Conservation (phyloP, 2,113 vertebrate genomes). For the Paralichthys olivaceus region DNA sequence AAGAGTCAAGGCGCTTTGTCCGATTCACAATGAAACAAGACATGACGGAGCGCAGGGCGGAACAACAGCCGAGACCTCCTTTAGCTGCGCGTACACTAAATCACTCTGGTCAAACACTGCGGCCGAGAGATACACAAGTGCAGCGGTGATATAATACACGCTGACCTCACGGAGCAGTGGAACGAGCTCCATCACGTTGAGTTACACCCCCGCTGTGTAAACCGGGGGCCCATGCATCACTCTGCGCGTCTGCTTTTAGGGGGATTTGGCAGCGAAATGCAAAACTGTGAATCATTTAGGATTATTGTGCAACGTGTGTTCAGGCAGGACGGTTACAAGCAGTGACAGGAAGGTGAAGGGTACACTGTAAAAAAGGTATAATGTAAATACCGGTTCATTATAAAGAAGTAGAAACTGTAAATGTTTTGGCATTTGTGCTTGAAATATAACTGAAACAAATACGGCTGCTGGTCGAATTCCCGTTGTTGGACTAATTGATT, state of each 20-base stretch:
- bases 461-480: no score
- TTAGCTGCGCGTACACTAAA: slow-evolving; percentile 21
- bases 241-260: background rate
- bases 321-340: background rate
- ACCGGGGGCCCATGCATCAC: background rate
- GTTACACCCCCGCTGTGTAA: slow-evolving; percentile 6
- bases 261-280: background rate
- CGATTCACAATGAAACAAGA: no score
- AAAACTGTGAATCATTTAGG: background rate
- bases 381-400: no score
- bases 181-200: slow-evolving; percentile 23
- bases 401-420: no score
- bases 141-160: background rate
- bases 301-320: background rate
- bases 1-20: no score
- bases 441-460: no score
- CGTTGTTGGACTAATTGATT: no score
- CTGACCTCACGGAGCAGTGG: background rate
- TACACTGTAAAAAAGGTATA: no score
- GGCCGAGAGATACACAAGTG: slow-evolving; percentile 18
- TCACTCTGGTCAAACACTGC: slow-evolving; percentile 50
- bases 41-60: no score
- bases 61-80: background rate
- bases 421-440: no score
- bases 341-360: background rate